Evolutionary conservation across 30 jellyfish, hydroid and myxozoan genomes (phyloP), one percentile per base, ranked within the genome.

Genomic region (Clytia hemisphaerica): DNA sequence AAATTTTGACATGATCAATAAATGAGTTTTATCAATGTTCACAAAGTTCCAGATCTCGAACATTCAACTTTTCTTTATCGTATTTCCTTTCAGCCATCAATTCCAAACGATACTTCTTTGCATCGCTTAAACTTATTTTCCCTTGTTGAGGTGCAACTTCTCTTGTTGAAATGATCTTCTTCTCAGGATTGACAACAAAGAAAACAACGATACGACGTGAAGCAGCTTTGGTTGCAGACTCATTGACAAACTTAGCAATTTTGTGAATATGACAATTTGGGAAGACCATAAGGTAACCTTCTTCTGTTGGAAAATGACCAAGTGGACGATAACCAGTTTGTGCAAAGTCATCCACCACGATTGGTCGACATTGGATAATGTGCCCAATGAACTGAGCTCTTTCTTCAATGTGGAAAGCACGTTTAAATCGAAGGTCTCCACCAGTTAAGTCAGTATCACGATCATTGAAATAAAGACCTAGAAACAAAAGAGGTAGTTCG

Each of bases 201-300:
- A 80, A 80, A 15, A 80, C 93, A 45, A 80, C 85, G 24, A 80
- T 72, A 19, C 93, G 80, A 2, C 93, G 80, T 30, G 85, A 67
- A 0, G 85, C 85, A n/a, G 79, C 64, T 38, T 70, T 71, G 2
- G 22, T 65, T 30, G 67, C 42, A 6, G 93, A 21, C 5, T 45
- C 31, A 31, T 80, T 80, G 38, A 71, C 32, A 55, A 80, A 53
- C 67, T 80, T 80, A 19, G 82, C 61, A 7, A 80, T 73, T 75
- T 80, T 80, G 81, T 80, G 93, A 45, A 80, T 80, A 50, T 80
- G 93, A 69, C 93, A 80, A 37, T 80, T 80, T 29, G 93, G 93
- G 30, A 80, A 80, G 9, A 80, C 93, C 29, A 80, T 80, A 4
- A 80, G 73, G 53, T 69, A 70, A 42, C 76, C 93, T 46, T 80